phyloP scores from a whole-genome alignment of 1,140 invertebrate genomes.

The Glomeris maerens region DNA sequence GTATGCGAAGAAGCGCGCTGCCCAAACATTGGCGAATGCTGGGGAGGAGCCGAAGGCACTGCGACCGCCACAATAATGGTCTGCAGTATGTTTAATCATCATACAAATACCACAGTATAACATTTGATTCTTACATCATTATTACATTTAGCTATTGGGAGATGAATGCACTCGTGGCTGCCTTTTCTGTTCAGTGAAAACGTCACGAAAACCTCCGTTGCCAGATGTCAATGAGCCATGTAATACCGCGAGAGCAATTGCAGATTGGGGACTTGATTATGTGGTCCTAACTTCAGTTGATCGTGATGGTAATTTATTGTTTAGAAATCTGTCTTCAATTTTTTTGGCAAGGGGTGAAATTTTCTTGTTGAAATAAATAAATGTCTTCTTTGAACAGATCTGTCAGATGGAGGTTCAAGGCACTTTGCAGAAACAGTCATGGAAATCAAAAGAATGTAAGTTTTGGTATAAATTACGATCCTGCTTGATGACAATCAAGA shows the following conservation, averaged over 20 bases:
- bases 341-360: conserved; percentile 12
- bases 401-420: conserved; percentile 74
- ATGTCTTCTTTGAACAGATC: conserved; percentile 49
- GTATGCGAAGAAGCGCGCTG: conserved; percentile 97
- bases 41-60: conserved; percentile 56
- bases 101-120: conserved; percentile 47
- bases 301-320: conserved; percentile 63
- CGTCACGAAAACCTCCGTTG: conserved; percentile 73
- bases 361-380: no score
- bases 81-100: conserved; percentile 2
- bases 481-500: no score
- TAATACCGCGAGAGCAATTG: conserved; percentile 85
- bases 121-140: conserved; percentile 31
- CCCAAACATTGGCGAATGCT: conserved; percentile 99
- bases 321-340: background rate
- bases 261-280: conserved; percentile 91
- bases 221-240: conserved; percentile 79
- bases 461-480: conserved; percentile 5
- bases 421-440: conserved; percentile 84
- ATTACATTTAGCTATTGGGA: conserved; percentile 57
- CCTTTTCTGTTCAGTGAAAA: conserved; percentile 98
- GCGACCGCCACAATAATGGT: conserved; percentile 50
- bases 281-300: conserved; percentile 97
- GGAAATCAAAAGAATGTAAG: conserved; percentile 37
- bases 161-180: conserved; percentile 82